These are phyloP conservation scores for Crocidura indochinensis DNA, from an alignment of 2,797 vertebrate species.

Conservation along the genomic window DNA sequence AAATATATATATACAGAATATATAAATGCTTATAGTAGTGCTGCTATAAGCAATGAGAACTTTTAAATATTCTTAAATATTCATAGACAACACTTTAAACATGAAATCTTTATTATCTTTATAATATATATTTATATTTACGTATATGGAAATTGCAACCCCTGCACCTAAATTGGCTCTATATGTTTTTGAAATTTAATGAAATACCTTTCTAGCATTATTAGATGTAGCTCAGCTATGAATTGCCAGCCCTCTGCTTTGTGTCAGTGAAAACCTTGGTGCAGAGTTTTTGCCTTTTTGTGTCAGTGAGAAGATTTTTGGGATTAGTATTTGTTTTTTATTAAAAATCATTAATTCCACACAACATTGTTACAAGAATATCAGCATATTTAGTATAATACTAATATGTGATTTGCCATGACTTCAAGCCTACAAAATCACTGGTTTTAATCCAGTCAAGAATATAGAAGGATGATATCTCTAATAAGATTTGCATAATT, in stretches of 20 bases:
- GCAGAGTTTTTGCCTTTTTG: background rate
- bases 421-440: constrained; percentile 64
- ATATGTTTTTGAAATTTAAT: constrained; percentile 44
- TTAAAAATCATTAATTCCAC: constrained; percentile 47
- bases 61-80: constrained; percentile 42
- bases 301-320: background rate
- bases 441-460: constrained; percentile 59
- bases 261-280: background rate
- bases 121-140: background rate
- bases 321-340: background rate
- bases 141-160: constrained; percentile 33
- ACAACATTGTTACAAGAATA: background rate
- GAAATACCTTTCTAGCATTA: constrained; percentile 3
- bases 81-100: constrained; percentile 28
- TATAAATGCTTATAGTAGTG: background rate
- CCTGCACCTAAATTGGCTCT: constrained; percentile 23
- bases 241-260: background rate
- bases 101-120: constrained; percentile 1
- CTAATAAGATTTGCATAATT: constrained; percentile 78
- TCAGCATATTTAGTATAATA: constrained; percentile 16
- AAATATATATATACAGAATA: no score
- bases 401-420: constrained; percentile 45
- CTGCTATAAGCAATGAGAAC: constrained; percentile 6
- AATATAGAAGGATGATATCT: constrained; percentile 49
- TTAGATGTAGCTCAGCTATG: background rate